Evolutionary conservation across 1,140 invertebrate species (phyloP), one percentile per base, ranked within the genome.

Genomic region (Orchesella cincta): DNA sequence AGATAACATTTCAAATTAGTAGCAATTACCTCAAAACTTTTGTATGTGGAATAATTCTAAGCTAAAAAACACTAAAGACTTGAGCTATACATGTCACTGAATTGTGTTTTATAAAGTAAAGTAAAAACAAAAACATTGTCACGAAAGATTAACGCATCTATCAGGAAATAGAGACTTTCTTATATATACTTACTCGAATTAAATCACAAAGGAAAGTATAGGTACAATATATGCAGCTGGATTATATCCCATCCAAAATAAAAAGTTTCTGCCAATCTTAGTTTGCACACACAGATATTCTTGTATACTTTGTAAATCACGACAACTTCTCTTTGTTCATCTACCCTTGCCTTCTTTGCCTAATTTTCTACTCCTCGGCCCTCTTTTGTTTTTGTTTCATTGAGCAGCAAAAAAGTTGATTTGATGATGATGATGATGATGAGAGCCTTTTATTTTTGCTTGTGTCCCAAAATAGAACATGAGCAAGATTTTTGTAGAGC

Each of bases 391-490:
- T 46, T 57, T 26, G 54, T 57, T 57, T 26, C 54, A 57, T 57
- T 57, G 14, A 57, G 54, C 54, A 16, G n/a, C 54, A 57, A 57
- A 57, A 8, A 46, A 46, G 39, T 5, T 8, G 39, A 46, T 5
- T 46, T 57, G 8, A n/a, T 57, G 54, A 57, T 46, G 8, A 8
- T 12, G n/a, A 18, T 57, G 8, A 57, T 57, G 54, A 57, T 46
- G 39, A 46, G 8, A 8, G 54, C 14, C 54, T n/a, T 57, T 57
- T n/a, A 16, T 57, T 57, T 57, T 57, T 57, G 54, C 54, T 57
- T n/a, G 54, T 57, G 54, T 57, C 54, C 54, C 54, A 57, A 57
- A 57, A 57, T 57, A 57, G 54, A 57, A 57, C 54, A 57, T 57
- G 54, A 57, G 54, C 26, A 23, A 57, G n/a, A n/a, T n/a, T n/a